A percentile compares a stretch with the other conserved stretches of the same genome.
phyloP scores from a whole-genome alignment of 2,797 vertebrate genomes.

The Sibirionetta formosa region DNA sequence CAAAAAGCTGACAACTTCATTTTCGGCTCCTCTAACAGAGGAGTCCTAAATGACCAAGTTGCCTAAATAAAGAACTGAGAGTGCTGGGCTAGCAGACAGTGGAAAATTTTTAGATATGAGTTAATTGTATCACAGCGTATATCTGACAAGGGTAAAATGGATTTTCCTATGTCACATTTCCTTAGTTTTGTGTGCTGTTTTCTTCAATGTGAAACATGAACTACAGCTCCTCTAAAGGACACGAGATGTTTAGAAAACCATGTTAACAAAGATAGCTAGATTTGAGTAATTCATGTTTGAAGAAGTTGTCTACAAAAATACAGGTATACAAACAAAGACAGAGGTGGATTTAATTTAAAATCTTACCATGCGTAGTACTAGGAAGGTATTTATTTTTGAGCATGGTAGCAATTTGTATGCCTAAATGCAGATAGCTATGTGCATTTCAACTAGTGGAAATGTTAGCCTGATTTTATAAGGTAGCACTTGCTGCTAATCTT shows the following conservation, averaged over 20 bases:
- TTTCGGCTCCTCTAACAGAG: background rate
- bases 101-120: background rate
- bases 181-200: background rate
- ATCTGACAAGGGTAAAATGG: background rate
- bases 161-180: background rate
- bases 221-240: background rate
- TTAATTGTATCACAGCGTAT: background rate
- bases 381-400: background rate
- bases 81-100: background rate
- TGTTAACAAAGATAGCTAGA: background rate
- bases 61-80: background rate
- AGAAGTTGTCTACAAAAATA: background rate
- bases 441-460: background rate
- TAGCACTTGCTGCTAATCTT: background rate
- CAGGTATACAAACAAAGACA: background rate
- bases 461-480: background rate
- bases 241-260: background rate
- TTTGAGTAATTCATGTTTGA: background rate
- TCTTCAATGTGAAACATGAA: background rate
- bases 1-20: background rate
- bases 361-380: rapidly evolving
- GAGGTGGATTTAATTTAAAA: background rate
- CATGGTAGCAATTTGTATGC: background rate
- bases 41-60: background rate
- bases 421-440: background rate